Percentiles rank a stretch among this genome's conserved stretches.
Evolutionary conservation across 2,797 vertebrate genomes (phyloP).

Genomic region (Cyprinodon diabolis): DNA sequence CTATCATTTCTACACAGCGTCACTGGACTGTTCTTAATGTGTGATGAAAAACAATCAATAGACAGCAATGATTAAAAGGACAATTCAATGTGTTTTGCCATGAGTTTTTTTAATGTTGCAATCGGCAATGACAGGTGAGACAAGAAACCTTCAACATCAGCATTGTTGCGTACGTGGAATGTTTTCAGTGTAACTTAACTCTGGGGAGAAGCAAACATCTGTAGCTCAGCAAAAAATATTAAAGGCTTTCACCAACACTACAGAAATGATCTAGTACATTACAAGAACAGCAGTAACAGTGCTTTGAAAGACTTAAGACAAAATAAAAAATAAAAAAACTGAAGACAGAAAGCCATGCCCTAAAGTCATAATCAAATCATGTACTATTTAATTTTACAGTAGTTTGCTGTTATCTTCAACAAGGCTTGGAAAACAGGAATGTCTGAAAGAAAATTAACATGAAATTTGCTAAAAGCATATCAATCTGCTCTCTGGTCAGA

Average conservation of each 20-base stretch:
- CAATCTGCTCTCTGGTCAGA: constrained; percentile 4
- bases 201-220: constrained; percentile 3
- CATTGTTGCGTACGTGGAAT: constrained; percentile 12
- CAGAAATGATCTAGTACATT: constrained; percentile 3
- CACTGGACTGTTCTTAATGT: neutral
- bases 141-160: constrained; percentile 29
- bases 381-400: constrained; percentile 6
- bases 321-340: neutral
- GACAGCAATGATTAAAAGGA: neutral
- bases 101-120: constrained; percentile 63
- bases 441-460: neutral
- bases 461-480: neutral
- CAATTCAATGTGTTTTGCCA: neutral
- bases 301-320: constrained; percentile 1
- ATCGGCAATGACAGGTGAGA: constrained; percentile 47
- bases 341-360: neutral
- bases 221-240: neutral
- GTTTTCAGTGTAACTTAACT: constrained; percentile 5
- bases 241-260: constrained; percentile 5
- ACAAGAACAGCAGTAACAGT: constrained; percentile 30
- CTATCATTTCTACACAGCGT: neutral
- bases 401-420: constrained; percentile 4
- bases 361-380: neutral
- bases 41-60: neutral
- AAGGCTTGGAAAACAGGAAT: constrained; percentile 6